A percentile compares a stretch with the other conserved stretches of the same genome.
phyloP scores from a whole-genome alignment of 2,888 invertebrate species.

The Patella caerulea region DNA sequence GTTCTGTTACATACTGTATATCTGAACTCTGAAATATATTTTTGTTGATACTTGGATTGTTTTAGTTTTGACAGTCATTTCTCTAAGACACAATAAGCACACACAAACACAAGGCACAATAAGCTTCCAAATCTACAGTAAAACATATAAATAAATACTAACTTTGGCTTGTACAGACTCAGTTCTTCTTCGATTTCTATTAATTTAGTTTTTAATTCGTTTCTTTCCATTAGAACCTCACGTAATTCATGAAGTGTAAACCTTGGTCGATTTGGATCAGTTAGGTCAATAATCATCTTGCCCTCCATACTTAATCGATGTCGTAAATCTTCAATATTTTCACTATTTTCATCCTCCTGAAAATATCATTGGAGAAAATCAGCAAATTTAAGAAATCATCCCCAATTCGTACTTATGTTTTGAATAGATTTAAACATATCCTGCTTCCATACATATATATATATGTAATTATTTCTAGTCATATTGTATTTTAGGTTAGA shows the following conservation, averaged over 20 bases:
- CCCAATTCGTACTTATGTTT: not conserved
- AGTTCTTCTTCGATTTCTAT: slow-evolving; percentile 95
- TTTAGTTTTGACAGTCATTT: too few species aligned
- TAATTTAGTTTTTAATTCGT: slow-evolving; percentile 92
- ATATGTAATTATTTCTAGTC: too few species aligned
- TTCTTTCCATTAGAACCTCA: slow-evolving; percentile 90
- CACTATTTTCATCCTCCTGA: slow-evolving; percentile 36
- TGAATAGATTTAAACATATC: not conserved
- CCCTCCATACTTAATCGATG: slow-evolving; percentile 61
- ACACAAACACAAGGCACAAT: not conserved
- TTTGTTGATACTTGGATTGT: too few species aligned
- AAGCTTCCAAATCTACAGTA: not conserved
- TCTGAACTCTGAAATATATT: too few species aligned
- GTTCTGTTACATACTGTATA: too few species aligned
- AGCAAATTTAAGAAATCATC: not conserved
- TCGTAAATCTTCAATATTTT: slow-evolving; percentile 49
- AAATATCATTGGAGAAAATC: too few species aligned
- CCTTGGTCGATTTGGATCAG: slow-evolving; percentile 79
- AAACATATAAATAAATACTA: slow-evolving; percentile 35
- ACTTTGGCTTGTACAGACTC: slow-evolving; percentile 79
- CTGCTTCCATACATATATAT: not conserved
- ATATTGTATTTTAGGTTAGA: too few species aligned
- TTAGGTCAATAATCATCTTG: slow-evolving; percentile 67
- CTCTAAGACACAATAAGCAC: too few species aligned
- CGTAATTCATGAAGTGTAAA: slow-evolving; percentile 88